Conservation (phyloP, 2,113 vertebrate species). For the Nannospalax galili region DNA sequence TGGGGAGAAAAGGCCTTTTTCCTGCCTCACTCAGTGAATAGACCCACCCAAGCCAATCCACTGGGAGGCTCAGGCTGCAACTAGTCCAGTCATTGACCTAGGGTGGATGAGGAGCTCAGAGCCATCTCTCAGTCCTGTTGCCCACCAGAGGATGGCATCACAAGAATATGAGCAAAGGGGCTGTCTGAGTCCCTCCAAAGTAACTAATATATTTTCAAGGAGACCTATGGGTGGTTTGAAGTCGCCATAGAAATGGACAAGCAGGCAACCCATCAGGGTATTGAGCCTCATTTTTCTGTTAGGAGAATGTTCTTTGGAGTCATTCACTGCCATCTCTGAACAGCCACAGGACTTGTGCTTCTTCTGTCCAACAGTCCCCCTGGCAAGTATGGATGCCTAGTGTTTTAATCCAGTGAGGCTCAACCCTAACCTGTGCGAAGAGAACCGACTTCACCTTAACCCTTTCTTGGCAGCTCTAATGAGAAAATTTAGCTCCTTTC, state of each 20-base stretch:
- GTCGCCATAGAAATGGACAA: neutral
- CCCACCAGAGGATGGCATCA: neutral
- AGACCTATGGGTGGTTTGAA: neutral
- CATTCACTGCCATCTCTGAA: neutral
- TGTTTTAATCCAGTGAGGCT: neutral
- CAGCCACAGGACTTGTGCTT: neutral
- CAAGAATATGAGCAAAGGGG: neutral
- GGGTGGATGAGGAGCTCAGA: neutral
- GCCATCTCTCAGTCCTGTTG: neutral
- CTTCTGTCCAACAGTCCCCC: neutral
- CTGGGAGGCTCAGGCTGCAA: rapidly evolving
- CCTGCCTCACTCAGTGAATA: conserved; percentile 17
- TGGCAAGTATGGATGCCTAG: neutral
- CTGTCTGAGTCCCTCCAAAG: neutral
- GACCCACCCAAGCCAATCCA: neutral
- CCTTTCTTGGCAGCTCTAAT: neutral
- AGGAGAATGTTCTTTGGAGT: neutral
- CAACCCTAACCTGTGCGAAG: neutral
- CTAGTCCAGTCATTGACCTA: neutral
- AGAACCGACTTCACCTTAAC: neutral
- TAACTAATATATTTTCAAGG: neutral
- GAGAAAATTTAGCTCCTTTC: neutral
- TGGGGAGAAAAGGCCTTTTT: neutral
- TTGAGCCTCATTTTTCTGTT: neutral
- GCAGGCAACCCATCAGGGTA: neutral